phyloP scores from a whole-genome alignment of 2,113 vertebrate species.

The Lepus americanus region DNA sequence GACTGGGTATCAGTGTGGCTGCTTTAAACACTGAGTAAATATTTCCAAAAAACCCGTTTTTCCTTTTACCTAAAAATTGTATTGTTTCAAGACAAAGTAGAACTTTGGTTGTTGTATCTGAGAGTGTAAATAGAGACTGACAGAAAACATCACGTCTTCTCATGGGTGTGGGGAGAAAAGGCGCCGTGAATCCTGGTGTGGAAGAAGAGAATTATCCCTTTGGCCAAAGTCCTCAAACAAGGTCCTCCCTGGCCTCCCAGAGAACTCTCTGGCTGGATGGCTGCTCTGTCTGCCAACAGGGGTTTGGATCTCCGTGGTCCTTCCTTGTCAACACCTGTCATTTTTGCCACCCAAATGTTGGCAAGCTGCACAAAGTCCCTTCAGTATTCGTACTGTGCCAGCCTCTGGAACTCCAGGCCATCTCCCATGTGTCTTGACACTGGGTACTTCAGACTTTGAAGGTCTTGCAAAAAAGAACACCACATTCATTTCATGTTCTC shows the following conservation, averaged over 20 bases:
- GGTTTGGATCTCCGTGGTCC: not conserved
- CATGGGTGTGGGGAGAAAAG: not conserved
- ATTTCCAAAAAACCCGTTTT: not conserved
- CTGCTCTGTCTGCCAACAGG: not conserved
- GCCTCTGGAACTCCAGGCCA: not conserved
- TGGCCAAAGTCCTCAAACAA: not conserved
- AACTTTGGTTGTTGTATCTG: not conserved
- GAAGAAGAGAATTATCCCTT: not conserved
- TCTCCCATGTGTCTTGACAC: not conserved
- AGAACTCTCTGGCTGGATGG: not conserved
- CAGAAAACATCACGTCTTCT: not conserved
- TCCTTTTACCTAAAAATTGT: not conserved
- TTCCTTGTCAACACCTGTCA: not conserved
- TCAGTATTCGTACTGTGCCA: fast-evolving
- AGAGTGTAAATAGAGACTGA: not conserved
- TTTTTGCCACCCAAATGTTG: conserved; percentile 5
- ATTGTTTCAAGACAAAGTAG: not conserved
- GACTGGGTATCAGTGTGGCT: not conserved
- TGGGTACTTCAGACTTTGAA: conserved; percentile 49
- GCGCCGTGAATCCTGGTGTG: fast-evolving
- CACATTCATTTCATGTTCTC: conserved; percentile 69
- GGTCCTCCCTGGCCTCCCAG: not conserved
- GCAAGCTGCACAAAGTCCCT: not conserved
- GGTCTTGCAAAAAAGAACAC: conserved; percentile 63
- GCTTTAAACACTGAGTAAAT: not conserved